Conservation (phyloP, 2,888 invertebrate genomes). For the Himalopsyche kuldschensis region DNA sequence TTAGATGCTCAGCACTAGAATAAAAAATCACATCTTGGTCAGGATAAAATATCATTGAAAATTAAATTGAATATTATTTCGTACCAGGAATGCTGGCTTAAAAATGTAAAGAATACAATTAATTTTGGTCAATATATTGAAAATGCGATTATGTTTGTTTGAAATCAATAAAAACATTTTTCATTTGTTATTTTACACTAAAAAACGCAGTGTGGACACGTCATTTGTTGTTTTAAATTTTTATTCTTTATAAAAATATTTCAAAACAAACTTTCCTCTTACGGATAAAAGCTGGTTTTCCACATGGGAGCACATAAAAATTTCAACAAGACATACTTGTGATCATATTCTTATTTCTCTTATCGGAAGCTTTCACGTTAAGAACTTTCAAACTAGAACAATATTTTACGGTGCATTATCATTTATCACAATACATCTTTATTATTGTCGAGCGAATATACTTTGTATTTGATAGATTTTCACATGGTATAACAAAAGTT, state of each 20-base stretch:
- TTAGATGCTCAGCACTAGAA: too few species aligned
- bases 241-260: constrained; percentile 2
- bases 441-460: background rate
- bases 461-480: too few species aligned
- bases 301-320: constrained; percentile 8
- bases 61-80: too few species aligned
- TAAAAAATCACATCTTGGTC: too few species aligned
- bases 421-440: background rate
- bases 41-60: too few species aligned
- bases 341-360: background rate
- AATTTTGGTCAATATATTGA: too few species aligned
- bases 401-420: background rate
- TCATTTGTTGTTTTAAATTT: constrained; percentile 1
- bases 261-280: constrained; percentile 26
- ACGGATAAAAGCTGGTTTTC: constrained; percentile 9
- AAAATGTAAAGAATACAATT: too few species aligned
- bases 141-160: too few species aligned
- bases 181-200: background rate
- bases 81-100: too few species aligned
- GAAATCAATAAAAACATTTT: too few species aligned
- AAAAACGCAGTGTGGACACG: background rate
- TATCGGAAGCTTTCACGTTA: background rate
- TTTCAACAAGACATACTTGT: background rate
- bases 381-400: background rate
- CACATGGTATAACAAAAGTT: too few species aligned